Conservation (phyloP, 2,113 vertebrate genomes). For the Pycnonotus jocosus region DNA sequence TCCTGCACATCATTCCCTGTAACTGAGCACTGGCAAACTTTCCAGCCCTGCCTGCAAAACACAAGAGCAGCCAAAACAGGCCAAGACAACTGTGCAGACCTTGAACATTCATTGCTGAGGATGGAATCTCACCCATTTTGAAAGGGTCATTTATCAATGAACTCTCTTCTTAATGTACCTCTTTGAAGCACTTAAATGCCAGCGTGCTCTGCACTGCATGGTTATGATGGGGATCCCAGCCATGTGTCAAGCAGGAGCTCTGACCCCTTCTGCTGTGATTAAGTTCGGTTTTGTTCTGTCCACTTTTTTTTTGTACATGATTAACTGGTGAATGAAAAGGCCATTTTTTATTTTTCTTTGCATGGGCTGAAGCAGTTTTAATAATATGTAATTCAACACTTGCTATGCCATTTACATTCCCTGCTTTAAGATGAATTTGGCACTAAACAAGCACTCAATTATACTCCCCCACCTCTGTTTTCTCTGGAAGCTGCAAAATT, state of each 20-base stretch:
- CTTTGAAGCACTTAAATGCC: background rate
- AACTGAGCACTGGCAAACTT: background rate
- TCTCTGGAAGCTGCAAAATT: conserved; percentile 59
- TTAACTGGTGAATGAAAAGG: conserved; percentile 25
- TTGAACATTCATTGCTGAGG: background rate
- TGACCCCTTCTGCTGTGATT: conserved; percentile 40
- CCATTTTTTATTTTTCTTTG: background rate
- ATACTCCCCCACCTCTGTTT: conserved; percentile 31
- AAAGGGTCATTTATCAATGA: conserved; percentile 20
- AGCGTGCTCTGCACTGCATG: background rate
- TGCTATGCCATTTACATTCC: background rate
- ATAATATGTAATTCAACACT: conserved; percentile 37
- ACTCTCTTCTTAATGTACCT: background rate
- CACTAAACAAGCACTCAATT: conserved; percentile 51
- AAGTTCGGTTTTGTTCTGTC: conserved; percentile 29
- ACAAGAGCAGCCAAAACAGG: background rate
- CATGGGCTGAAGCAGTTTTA: conserved; percentile 20
- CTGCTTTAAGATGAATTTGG: conserved; percentile 48
- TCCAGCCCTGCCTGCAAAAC: background rate
- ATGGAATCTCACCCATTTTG: background rate
- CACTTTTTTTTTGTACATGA: background rate
- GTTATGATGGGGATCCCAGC: background rate
- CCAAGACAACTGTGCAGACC: background rate
- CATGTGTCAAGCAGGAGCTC: background rate
- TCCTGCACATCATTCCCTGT: background rate